phyloP scores from a whole-genome alignment of 2,113 vertebrate species.

The Vimba vimba region DNA sequence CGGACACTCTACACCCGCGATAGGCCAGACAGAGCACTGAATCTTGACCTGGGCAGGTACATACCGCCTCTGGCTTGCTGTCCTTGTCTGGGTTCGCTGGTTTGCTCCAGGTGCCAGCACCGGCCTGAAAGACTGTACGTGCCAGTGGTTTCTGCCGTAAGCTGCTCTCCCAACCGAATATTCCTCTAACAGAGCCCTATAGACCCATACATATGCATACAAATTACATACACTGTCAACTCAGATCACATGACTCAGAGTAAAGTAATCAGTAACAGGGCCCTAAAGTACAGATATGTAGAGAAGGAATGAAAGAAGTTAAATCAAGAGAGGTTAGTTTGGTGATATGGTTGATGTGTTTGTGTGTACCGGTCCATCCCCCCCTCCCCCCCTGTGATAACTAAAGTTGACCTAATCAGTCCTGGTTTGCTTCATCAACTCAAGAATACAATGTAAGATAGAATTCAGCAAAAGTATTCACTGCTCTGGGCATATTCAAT shows the following conservation, averaged over 20 bases:
- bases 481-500: background rate
- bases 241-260: slow-evolving; percentile 20
- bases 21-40: slow-evolving; percentile 12
- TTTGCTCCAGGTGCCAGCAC: slow-evolving; percentile 64
- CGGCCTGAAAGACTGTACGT: slow-evolving; percentile 77
- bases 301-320: slow-evolving; percentile 8
- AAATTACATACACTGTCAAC: slow-evolving; percentile 26
- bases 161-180: slow-evolving; percentile 72
- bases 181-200: slow-evolving; percentile 70
- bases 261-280: background rate
- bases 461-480: background rate
- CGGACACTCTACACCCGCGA: background rate
- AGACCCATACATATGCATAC: slow-evolving; percentile 59
- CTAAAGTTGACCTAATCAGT: background rate
- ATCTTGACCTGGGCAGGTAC: slow-evolving; percentile 51
- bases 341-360: slow-evolving; percentile 6
- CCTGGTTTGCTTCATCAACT: background rate
- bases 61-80: slow-evolving; percentile 66
- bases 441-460: background rate
- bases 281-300: slow-evolving; percentile 8
- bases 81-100: slow-evolving; percentile 58
- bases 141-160: slow-evolving; percentile 74
- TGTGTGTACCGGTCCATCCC: background rate
- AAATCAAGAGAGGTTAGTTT: slow-evolving; percentile 19
- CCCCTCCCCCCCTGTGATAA: background rate